These are phyloP conservation scores for Pachyrhynchus sulphureomaculatus DNA, from an alignment of 1,140 invertebrate species.

Conservation along the genomic window DNA sequence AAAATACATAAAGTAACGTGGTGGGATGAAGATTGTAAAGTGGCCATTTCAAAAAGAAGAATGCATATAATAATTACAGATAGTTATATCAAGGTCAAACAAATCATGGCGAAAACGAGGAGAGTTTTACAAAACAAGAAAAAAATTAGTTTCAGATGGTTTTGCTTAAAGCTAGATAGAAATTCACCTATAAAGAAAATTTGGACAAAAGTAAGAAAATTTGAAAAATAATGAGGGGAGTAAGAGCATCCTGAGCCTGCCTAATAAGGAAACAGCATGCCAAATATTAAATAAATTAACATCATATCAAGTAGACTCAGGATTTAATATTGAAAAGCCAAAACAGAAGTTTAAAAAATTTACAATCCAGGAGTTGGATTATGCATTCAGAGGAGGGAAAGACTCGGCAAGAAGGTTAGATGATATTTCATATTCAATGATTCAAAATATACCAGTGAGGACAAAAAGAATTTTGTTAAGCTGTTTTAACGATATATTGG, in stretches of 20 bases:
- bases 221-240: not conserved
- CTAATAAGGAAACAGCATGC: not conserved
- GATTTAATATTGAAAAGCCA: not conserved
- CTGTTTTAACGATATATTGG: not conserved
- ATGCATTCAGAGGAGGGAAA: not conserved
- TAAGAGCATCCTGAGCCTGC: not conserved
- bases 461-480: slow-evolving; percentile 1
- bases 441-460: slow-evolving; percentile 7
- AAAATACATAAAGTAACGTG: no score
- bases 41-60: no score
- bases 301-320: not conserved
- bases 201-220: not conserved
- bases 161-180: not conserved
- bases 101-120: no score
- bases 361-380: not conserved
- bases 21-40: no score
- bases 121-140: not conserved
- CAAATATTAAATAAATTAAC: not conserved
- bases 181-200: not conserved
- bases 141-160: not conserved
- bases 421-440: slow-evolving; percentile 8
- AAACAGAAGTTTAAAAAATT: not conserved
- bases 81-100: no score
- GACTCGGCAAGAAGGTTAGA: not conserved
- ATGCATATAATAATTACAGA: no score